phyloP scores from a whole-genome alignment of 2,113 vertebrate species.

The Puffinus mauretanicus region DNA sequence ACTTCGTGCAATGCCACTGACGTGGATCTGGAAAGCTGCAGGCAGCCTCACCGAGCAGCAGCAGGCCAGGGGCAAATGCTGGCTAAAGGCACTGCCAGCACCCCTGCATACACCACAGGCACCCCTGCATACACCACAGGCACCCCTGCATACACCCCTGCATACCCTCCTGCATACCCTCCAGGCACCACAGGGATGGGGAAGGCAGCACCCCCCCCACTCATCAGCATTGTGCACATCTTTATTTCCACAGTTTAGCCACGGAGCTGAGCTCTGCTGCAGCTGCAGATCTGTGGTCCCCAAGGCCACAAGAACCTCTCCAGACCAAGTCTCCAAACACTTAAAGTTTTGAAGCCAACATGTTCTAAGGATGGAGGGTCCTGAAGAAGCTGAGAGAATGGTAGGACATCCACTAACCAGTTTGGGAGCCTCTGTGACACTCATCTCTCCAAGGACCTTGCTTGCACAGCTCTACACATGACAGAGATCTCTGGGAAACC shows the following conservation, averaged over 20 bases:
- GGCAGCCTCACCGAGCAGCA: not conserved
- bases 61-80: no score
- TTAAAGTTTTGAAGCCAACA: not conserved
- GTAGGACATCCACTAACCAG: not conserved
- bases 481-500: not conserved
- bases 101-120: not conserved
- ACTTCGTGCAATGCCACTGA: no score
- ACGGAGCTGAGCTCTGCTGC: not conserved
- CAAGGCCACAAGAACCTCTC: not conserved
- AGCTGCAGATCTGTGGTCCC: not conserved
- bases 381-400: not conserved
- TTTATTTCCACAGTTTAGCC: not conserved
- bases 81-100: not conserved
- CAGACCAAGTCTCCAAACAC: not conserved
- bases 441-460: not conserved
- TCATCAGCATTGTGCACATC: not conserved
- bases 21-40: not conserved
- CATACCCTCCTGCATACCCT: not conserved
- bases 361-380: not conserved
- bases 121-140: not conserved
- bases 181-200: not conserved
- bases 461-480: not conserved
- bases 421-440: not conserved
- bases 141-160: not conserved
- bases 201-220: no score